Conservation (phyloP, 1,140 invertebrate species). For the Drosophila setifemur region DNA sequence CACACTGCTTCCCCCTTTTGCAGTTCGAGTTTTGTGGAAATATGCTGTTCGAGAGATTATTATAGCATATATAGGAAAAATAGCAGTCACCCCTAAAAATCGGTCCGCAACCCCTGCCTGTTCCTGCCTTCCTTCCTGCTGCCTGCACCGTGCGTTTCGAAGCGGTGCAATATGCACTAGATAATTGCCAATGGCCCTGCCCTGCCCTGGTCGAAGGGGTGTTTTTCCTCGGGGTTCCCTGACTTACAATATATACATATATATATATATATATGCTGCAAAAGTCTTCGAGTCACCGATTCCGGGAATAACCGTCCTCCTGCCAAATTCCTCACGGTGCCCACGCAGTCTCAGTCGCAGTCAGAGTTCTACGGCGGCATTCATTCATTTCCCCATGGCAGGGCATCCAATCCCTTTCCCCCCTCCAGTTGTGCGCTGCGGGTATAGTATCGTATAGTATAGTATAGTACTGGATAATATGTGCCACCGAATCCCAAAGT, state of each 20-base stretch:
- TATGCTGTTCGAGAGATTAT: slow-evolving; percentile 9
- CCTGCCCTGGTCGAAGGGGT: too few species aligned
- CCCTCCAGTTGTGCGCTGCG: slow-evolving; percentile 59
- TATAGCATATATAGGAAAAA: slow-evolving; percentile 55
- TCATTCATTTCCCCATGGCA: too few species aligned
- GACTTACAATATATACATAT: too few species aligned
- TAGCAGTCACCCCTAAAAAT: slow-evolving; percentile 69
- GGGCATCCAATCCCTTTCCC: slow-evolving; percentile 56
- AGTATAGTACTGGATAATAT: too few species aligned
- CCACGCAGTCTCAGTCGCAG: slow-evolving; percentile 20
- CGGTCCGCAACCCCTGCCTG: slow-evolving; percentile 45
- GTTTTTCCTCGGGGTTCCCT: too few species aligned
- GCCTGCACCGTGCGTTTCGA: slow-evolving; percentile 23
- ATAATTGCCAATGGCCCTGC: too few species aligned
- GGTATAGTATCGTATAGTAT: too few species aligned
- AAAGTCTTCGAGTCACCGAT: too few species aligned
- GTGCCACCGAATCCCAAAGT: slow-evolving; percentile 27
- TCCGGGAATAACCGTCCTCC: slow-evolving; percentile 5
- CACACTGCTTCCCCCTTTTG: not conserved
- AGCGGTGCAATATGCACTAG: slow-evolving; percentile 47
- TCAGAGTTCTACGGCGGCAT: too few species aligned
- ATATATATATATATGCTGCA: too few species aligned
- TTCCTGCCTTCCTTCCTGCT: too few species aligned
- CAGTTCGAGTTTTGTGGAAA: slow-evolving; percentile 4
- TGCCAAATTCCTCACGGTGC: slow-evolving; percentile 24